Conservation (phyloP, 2,113 vertebrate genomes). For the Lota lota region DNA sequence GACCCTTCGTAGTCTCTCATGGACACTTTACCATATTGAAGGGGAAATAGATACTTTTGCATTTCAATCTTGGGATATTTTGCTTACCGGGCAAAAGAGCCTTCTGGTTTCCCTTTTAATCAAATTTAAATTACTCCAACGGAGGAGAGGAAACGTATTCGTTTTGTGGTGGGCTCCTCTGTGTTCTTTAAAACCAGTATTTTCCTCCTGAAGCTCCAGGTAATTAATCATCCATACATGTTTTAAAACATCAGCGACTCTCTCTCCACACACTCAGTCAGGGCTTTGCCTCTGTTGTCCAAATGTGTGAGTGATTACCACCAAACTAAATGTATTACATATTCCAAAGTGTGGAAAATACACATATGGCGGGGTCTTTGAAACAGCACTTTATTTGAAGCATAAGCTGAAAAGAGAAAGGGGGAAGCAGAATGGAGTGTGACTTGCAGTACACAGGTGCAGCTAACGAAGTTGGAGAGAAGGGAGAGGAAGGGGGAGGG, state of each 20-base stretch:
- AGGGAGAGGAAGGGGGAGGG: constrained; percentile 28
- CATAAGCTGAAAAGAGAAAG: constrained; percentile 55
- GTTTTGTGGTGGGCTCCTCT: constrained; percentile 52
- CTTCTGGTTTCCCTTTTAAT: constrained; percentile 68
- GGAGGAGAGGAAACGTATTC: constrained; percentile 56
- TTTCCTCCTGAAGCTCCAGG: constrained; percentile 64
- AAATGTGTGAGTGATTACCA: constrained; percentile 69
- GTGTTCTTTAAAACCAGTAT: constrained; percentile 67
- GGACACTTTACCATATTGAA: constrained; percentile 58
- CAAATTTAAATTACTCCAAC: constrained; percentile 73
- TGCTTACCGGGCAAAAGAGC: constrained; percentile 65
- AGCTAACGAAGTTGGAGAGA: constrained; percentile 53
- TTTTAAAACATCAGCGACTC: constrained; percentile 72
- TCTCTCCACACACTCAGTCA: constrained; percentile 46
- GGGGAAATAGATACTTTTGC: constrained; percentile 50
- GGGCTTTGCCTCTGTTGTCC: constrained; percentile 63
- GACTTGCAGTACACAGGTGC: constrained; percentile 56
- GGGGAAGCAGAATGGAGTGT: constrained; percentile 39
- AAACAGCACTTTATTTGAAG: constrained; percentile 66
- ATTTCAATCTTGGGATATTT: constrained; percentile 57
- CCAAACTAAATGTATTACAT: constrained; percentile 69
- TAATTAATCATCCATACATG: constrained; percentile 76
- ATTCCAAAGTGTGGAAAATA: constrained; percentile 70
- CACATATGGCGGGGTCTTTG: constrained; percentile 68
- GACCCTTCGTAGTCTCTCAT: constrained; percentile 60